Conservation (phyloP, 2,797 vertebrate species). For the Microhierax caerulescens region DNA sequence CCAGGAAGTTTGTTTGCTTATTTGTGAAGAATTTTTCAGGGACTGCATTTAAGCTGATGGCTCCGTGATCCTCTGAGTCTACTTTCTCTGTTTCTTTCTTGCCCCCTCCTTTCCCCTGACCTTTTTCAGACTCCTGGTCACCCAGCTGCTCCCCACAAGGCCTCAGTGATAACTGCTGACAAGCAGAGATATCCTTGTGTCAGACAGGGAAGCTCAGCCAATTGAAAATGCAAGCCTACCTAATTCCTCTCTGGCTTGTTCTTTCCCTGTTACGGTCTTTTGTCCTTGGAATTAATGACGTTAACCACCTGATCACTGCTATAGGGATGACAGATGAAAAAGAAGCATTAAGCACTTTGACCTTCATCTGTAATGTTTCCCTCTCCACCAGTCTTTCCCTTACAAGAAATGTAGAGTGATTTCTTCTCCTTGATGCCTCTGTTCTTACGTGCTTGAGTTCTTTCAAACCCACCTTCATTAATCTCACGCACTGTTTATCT, state of each 20-base stretch:
- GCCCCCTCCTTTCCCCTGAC: not conserved
- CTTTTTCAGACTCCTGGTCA: not conserved
- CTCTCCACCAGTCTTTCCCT: not conserved
- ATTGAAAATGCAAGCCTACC: not conserved
- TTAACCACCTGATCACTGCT: constrained; percentile 16
- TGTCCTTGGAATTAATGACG: constrained; percentile 31
- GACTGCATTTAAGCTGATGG: not conserved
- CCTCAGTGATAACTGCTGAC: not conserved
- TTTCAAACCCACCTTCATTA: not conserved
- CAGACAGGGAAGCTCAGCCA: not conserved
- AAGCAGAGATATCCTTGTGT: not conserved
- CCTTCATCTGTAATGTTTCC: not conserved
- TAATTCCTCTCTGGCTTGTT: not conserved
- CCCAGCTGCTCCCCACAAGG: not conserved
- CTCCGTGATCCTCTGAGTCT: not conserved
- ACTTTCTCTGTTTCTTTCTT: not conserved
- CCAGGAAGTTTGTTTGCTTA: not conserved
- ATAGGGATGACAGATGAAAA: not conserved
- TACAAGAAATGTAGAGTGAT: not conserved
- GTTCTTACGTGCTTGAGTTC: not conserved
- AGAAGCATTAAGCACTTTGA: not conserved
- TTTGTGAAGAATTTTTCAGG: constrained; percentile 3
- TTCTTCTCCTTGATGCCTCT: not conserved
- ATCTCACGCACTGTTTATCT: not conserved
- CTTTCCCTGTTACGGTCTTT: not conserved